phyloP scores from a whole-genome alignment of 2,113 vertebrate species.

The Neodontobutis hainanensis region DNA sequence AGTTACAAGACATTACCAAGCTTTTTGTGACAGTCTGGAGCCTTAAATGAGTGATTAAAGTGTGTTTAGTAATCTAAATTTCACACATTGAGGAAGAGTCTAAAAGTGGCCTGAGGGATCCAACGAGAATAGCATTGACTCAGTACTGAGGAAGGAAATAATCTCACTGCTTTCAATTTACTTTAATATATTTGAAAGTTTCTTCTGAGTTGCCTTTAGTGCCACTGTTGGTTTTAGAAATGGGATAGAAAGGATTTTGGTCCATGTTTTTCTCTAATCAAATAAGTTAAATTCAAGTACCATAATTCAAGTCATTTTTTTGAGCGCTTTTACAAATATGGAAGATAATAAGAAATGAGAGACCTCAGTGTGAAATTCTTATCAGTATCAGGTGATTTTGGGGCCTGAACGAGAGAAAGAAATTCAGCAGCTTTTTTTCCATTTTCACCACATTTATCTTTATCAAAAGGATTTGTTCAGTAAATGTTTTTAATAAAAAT shows the following conservation, averaged over 20 bases:
- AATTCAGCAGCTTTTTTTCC: too few species aligned
- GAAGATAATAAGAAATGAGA: conserved; percentile 29
- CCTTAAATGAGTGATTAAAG: conserved; percentile 61
- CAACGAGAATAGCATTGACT: conserved; percentile 48
- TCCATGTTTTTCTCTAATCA: conserved; percentile 25
- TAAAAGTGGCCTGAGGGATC: conserved; percentile 53
- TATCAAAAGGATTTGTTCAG: too few species aligned
- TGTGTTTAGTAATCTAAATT: conserved; percentile 59
- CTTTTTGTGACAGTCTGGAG: conserved; percentile 31
- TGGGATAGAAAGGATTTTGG: conserved; percentile 29
- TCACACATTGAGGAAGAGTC: conserved; percentile 62
- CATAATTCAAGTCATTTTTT: background rate
- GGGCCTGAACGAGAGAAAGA: too few species aligned
- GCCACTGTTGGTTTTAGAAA: conserved; percentile 35
- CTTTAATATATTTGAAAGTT: conserved; percentile 53
- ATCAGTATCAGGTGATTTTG: conserved; percentile 14
- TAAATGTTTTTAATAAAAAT: too few species aligned
- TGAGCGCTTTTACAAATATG: conserved; percentile 14
- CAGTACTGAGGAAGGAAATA: conserved; percentile 20
- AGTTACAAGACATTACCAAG: conserved; percentile 49
- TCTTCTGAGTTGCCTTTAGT: conserved; percentile 40
- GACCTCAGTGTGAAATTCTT: conserved; percentile 28
- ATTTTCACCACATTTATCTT: too few species aligned
- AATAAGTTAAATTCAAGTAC: conserved; percentile 34
- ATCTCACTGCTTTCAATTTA: conserved; percentile 40